Percentiles rank a stretch among this genome's conserved stretches.
Conservation (phyloP, 1,140 invertebrate genomes). For the Acyrthosiphon pisum region DNA sequence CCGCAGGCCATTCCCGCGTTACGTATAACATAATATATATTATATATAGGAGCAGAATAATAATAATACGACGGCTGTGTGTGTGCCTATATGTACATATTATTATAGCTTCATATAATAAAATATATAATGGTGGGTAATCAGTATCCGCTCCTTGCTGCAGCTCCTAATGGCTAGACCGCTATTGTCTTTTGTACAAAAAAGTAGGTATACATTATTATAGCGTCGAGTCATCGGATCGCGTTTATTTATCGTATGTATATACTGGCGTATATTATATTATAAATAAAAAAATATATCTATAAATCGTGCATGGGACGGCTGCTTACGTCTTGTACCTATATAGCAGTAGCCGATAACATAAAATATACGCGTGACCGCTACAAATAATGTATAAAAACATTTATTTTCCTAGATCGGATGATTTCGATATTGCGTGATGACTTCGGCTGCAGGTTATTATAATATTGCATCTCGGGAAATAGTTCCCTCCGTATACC, state of each 20-base stretch:
- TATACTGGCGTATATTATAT: not conserved
- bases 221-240: not conserved
- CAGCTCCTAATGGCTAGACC: not conserved
- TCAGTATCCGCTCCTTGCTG: not conserved
- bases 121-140: not conserved
- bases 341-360: not conserved
- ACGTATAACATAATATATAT: not conserved
- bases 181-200: conserved; percentile 9
- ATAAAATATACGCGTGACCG: not conserved
- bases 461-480: not conserved
- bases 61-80: not conserved
- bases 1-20: not conserved
- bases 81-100: not conserved
- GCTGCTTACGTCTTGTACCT: too few species aligned
- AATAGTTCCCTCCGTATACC: too few species aligned
- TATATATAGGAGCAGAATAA: too few species aligned
- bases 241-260: not conserved
- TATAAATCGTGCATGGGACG: too few species aligned
- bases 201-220: not conserved
- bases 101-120: not conserved
- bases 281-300: too few species aligned
- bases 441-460: not conserved
- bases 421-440: not conserved
- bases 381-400: not conserved
- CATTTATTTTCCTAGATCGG: not conserved